phyloP scores from a whole-genome alignment of 2,888 invertebrate species.

The Sphinx pinastri region DNA sequence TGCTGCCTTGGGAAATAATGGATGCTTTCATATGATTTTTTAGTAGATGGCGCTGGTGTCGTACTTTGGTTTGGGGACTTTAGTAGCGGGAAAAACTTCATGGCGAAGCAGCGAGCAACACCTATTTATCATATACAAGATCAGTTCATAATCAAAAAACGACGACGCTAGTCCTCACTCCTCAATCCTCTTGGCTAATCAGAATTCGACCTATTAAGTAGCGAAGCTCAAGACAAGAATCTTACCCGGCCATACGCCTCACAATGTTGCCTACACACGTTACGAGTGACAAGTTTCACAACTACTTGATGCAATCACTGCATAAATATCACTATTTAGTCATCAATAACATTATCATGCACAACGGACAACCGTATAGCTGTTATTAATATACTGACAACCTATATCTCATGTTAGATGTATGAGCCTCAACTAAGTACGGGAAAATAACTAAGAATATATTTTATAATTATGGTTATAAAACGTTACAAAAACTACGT shows the following conservation, averaged over 20 bases:
- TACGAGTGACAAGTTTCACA: slow-evolving; percentile 27
- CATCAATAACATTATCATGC: neutral
- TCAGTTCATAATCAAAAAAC: neutral
- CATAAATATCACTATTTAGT: slow-evolving; percentile 11
- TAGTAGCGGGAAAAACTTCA: too few species aligned
- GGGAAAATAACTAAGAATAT: too few species aligned
- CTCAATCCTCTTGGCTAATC: neutral
- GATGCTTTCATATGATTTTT: too few species aligned
- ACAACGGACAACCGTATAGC: neutral
- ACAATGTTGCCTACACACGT: neutral
- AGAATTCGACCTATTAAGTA: neutral
- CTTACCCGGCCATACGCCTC: neutral
- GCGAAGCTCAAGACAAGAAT: slow-evolving; percentile 2
- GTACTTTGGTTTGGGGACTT: too few species aligned
- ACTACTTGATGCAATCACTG: slow-evolving; percentile 23
- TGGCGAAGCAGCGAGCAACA: too few species aligned
- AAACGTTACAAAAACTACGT: too few species aligned
- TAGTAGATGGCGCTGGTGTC: too few species aligned
- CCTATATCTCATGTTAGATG: too few species aligned
- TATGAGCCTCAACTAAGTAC: too few species aligned
- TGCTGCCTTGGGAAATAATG: too few species aligned
- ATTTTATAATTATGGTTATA: too few species aligned
- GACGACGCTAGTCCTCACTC: neutral
- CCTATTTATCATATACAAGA: too few species aligned
- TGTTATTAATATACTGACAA: neutral